Evolutionary conservation across 2,113 vertebrate genomes (phyloP).

Genomic region (Hydrolagus affinis): DNA sequence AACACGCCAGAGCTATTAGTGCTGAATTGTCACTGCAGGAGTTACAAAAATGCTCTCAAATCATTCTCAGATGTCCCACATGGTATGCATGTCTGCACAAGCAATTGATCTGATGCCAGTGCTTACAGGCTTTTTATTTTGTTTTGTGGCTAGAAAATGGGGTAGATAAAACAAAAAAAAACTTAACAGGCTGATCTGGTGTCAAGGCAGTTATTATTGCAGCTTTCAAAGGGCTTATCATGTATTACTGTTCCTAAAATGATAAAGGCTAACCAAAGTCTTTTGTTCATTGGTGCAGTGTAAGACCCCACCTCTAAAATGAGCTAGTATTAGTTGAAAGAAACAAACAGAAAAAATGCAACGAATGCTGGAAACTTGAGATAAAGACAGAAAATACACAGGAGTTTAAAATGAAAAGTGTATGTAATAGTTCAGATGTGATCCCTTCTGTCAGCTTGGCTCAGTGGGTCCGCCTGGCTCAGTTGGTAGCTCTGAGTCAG

Average conservation of each 20-base stretch:
- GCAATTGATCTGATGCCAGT: constrained; percentile 7
- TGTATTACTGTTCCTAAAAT: background rate
- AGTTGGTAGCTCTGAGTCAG: too few species aligned
- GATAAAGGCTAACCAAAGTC: too few species aligned
- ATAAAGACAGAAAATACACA: too few species aligned
- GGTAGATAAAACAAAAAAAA: background rate
- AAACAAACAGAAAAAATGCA: background rate
- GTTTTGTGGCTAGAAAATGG: background rate
- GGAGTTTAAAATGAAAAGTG: too few species aligned
- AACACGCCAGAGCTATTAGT: background rate
- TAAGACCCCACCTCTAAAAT: background rate
- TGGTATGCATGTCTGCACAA: background rate
- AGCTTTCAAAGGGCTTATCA: background rate
- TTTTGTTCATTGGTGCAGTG: background rate
- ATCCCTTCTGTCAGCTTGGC: too few species aligned
- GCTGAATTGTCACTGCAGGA: background rate
- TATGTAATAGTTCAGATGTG: too few species aligned
- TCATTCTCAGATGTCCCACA: constrained; percentile 27
- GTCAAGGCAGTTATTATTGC: background rate
- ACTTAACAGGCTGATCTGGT: too few species aligned
- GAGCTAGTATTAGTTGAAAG: background rate
- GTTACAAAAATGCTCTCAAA: constrained; percentile 11
- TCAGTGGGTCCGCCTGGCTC: too few species aligned
- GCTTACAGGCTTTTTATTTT: background rate
- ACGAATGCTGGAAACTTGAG: too few species aligned